Base-by-base conservation (phyloP, 2,113 vertebrate genomes). In the Poeciliopsis prolifica region DNA sequence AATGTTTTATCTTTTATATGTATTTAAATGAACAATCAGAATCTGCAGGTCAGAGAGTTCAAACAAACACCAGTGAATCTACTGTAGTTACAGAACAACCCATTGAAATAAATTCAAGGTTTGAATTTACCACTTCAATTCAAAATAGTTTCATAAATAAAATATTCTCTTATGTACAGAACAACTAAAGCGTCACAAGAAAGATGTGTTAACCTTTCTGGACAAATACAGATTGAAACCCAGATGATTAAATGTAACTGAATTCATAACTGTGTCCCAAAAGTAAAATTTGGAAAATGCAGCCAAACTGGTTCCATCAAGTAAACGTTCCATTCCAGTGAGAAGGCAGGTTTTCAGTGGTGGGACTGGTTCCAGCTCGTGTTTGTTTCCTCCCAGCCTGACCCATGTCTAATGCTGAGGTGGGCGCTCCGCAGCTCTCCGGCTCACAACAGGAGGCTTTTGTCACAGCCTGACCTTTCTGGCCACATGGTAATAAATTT, bases 401-500 rank as follows among this genome's bases (percentile, higher is more conserved):
- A 90, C 89, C 91, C 89, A 86, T 91, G 89, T 88, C 91, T 84
- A 93, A 92, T 92, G 82, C 81, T 61, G 79, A 75, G 11, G 67
- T 74, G 72, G 86, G 60, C 79, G 74, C 88, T 89, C 81, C 77
- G 78, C 79, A 33, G 77, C 85, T 81, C 76, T 88, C 79, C 74
- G 86, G 78, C 71, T 90, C 89, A 82, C 90, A 92, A 89, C 90
- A 87, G 91, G 92, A 81, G 88, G 66, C 83, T 84, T 90, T 91
- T 91, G 91, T 92, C 78, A 85, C 3, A 54, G 82, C 75, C 79
- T 92, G 88, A 92, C 90, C 91, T 90, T 86, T 82, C n/a, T 22
- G 77, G 83, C 86, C 85, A 69, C 84, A 74, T 61, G 72, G 84
- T 87, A 88, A 91, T 94, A 94, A 88, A 94, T 94, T 84, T 85